Evolutionary conservation across 2,888 invertebrate genomes (phyloP).

Genomic region (Hirtodrosophila trivittata): DNA sequence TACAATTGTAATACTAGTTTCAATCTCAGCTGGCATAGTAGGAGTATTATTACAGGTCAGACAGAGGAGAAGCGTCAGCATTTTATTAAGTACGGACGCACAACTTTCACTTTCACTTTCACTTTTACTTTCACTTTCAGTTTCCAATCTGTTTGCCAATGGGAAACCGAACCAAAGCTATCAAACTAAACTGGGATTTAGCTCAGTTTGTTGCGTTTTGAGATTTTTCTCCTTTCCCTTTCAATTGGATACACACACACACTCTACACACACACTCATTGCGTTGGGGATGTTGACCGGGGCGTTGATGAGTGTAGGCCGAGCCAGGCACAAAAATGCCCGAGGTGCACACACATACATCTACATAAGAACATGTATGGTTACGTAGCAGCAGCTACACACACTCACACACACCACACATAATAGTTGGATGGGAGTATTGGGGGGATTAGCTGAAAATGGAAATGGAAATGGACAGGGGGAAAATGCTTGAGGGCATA

Average conservation of each 20-base stretch:
- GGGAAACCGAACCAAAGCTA: conserved; percentile 43
- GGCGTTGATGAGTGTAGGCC: conserved; percentile 46
- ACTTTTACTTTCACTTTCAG: conserved; percentile 17
- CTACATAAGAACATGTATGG: conserved; percentile 41
- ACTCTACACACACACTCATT: conserved; percentile 17
- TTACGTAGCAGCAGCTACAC: conserved; percentile 52
- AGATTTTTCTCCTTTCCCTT: conserved; percentile 60
- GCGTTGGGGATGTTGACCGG: conserved; percentile 12
- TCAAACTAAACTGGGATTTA: conserved; percentile 70
- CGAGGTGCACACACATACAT: conserved; percentile 39
- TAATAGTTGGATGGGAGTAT: conserved; percentile 3
- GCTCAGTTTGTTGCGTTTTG: conserved; percentile 72
- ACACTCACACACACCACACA: conserved; percentile 20
- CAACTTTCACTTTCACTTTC: conserved; percentile 40
- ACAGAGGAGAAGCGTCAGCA: conserved; percentile 44
- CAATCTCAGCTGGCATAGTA: conserved; percentile 13
- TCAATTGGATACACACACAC: conserved; percentile 61
- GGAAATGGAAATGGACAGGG: conserved; percentile 13
- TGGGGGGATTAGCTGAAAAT: conserved; percentile 7
- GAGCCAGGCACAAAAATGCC: conserved; percentile 46
- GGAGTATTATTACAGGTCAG: conserved; percentile 4
- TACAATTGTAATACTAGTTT: conserved; percentile 13
- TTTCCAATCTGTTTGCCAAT: conserved; percentile 48
- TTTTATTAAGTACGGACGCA: conserved; percentile 48
- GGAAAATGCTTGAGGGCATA: background rate